phyloP scores from a whole-genome alignment of 2,113 vertebrate genomes.

The Sisor rabdophorus region DNA sequence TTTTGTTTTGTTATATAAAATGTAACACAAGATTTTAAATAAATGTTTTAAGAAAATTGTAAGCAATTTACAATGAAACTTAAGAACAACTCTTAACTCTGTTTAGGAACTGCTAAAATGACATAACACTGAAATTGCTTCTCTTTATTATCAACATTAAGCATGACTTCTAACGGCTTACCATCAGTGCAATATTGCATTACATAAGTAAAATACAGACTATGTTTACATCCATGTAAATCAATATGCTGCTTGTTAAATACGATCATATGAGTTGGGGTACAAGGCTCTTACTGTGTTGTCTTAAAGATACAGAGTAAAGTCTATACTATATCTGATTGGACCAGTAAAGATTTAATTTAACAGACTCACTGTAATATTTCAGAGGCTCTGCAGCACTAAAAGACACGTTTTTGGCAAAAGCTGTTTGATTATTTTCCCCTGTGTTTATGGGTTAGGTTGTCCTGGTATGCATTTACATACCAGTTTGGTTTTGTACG shows the following conservation, averaged over 20 bases:
- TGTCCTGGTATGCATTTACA: conserved; percentile 32
- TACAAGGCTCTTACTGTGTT: conserved; percentile 22
- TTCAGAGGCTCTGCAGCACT: conserved; percentile 26
- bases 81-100: neutral
- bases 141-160: neutral
- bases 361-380: conserved; percentile 40
- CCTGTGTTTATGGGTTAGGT: conserved; percentile 48
- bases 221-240: conserved; percentile 9
- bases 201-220: conserved; percentile 10
- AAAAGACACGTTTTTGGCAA: conserved; percentile 51
- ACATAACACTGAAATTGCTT: neutral
- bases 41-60: neutral
- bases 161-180: neutral
- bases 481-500: no score
- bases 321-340: conserved; percentile 22
- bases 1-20: neutral
- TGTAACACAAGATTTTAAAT: neutral
- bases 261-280: neutral
- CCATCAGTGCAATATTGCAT: neutral
- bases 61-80: neutral
- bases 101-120: neutral
- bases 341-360: conserved; percentile 31
- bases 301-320: neutral
- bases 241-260: conserved; percentile 11
- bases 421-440: conserved; percentile 26